Conservation (phyloP, 2,797 vertebrate genomes). For the Tamandua tetradactyla region DNA sequence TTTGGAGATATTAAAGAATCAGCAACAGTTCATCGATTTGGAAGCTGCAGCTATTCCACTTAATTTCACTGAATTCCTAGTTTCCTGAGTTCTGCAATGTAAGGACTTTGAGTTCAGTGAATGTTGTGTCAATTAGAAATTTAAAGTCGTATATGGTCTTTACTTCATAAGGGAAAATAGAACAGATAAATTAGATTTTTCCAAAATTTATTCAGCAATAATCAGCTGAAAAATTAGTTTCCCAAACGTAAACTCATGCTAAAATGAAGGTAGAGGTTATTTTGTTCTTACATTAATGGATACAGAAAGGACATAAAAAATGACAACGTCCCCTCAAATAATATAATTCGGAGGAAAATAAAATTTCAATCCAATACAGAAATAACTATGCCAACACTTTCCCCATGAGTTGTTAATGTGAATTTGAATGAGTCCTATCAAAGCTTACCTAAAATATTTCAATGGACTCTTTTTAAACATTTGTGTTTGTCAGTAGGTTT, state of each 20-base stretch:
- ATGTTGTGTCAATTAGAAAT: slow-evolving; percentile 18
- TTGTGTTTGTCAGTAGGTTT: slow-evolving; percentile 19
- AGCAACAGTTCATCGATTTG: not conserved
- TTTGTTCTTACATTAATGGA: not conserved
- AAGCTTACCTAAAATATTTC: slow-evolving; percentile 10
- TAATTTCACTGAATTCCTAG: slow-evolving; percentile 48
- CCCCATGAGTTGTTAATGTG: not conserved
- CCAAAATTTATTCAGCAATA: not conserved
- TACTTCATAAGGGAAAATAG: not conserved
- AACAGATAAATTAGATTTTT: not conserved
- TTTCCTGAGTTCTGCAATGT: not conserved
- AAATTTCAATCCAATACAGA: slow-evolving; percentile 8
- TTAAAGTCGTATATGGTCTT: not conserved
- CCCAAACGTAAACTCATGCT: not conserved
- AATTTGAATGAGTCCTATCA: slow-evolving; percentile 14
- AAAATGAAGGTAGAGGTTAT: not conserved
- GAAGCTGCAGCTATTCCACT: not conserved
- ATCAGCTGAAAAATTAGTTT: slow-evolving; percentile 12
- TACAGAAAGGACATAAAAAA: not conserved
- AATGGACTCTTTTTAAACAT: not conserved
- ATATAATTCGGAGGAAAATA: not conserved
- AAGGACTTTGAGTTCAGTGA: not conserved
- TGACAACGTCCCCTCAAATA: not conserved
- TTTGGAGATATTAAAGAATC: slow-evolving; percentile 74
- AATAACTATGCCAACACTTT: not conserved